These are phyloP conservation scores for Tetragonula clypearis DNA, from an alignment of 1,140 invertebrate species.

Conservation along the genomic window DNA sequence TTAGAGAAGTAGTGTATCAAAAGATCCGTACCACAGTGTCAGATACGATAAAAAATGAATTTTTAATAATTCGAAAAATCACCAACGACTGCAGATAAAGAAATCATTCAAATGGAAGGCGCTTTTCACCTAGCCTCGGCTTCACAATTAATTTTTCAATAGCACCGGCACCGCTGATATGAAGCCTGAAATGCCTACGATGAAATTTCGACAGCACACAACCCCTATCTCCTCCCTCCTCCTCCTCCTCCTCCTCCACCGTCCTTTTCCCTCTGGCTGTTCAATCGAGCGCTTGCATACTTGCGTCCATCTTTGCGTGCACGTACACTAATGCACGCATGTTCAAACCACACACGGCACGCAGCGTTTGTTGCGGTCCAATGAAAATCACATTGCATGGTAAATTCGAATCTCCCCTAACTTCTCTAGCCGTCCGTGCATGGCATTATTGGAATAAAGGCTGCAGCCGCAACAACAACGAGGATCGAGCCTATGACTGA, in stretches of 20 bases:
- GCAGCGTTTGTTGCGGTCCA: conserved; percentile 40
- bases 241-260: neutral
- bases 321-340: neutral
- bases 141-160: conserved; percentile 12
- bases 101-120: neutral
- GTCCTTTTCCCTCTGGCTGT: neutral
- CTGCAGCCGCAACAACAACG: neutral
- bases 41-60: neutral
- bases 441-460: neutral
- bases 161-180: neutral
- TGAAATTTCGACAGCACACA: conserved; percentile 16
- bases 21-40: neutral
- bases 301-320: conserved; percentile 4
- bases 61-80: neutral
- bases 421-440: neutral
- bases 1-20: too few species aligned
- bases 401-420: conserved; percentile 30
- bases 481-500: neutral
- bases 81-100: neutral
- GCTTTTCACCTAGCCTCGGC: neutral
- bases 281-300: conserved; percentile 6
- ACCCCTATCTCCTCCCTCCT: too few species aligned
- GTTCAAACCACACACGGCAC: neutral
- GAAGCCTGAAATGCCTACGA: neutral
- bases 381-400: conserved; percentile 55